Evolutionary conservation across 2,113 vertebrate genomes (phyloP), one percentile per base, ranked within the genome.

Genomic region (Caranx ignobilis): DNA sequence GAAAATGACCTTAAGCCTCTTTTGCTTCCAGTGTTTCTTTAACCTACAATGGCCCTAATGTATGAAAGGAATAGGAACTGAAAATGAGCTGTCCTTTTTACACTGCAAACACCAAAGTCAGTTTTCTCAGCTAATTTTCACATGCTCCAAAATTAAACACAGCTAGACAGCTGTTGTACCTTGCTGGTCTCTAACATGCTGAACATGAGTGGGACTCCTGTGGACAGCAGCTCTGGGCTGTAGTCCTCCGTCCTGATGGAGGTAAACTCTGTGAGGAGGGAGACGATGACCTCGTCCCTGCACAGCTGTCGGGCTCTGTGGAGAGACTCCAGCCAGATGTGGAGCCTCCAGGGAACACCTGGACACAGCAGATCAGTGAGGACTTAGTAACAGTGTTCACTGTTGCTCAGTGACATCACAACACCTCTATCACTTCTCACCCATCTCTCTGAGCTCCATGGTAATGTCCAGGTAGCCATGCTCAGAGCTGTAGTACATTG

Each of bases 261-360:
- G 89, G 89, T 52, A 64, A 99, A 99, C 74, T 99, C 98, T 21
- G 93, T 72, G 21, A 99, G 91, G 62, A 99, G 96, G 19, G 91
- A 95, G 54, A 97, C 94, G 1, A 94, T 93, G 0, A 97, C 94
- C 0, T 96, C 95, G 45, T 95, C 95, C 59, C 97, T 94, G 0
- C 94, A 95, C 91, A 97, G 96, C 50, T 93, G 94, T 87, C 95
- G 96, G 6, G 97, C 96, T 6, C 95, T 96, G 81, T 79, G 91
- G 0, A 99, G 93, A 0, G 96, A 97, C 93, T 97, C 95, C 2
- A 98, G 94, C 98, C 98, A 99, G 75, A 96, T 93, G 0, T 99
- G 97, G 37, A 97, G 94, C 91, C 95, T 97, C 98, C 97, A 99
- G 10, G 97, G 95, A n/a, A 99, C 95, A 9, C 97, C 98, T 99